Evolutionary conservation across 1,140 invertebrate species (phyloP).

Genomic region (Drosophila sucinea): DNA sequence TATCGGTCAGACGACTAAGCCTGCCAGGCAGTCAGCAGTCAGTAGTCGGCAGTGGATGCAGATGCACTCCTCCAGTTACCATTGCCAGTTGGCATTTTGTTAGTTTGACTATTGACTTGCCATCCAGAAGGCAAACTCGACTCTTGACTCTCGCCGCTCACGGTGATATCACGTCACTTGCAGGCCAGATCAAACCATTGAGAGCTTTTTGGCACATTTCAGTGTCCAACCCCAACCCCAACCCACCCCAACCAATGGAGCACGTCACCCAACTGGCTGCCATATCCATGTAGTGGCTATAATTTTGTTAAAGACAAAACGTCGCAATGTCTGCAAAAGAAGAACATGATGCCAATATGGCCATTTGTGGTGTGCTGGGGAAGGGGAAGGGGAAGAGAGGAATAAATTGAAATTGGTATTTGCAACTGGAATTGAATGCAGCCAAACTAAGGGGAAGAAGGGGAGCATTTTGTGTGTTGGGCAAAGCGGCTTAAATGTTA

Average conservation of each 20-base stretch:
- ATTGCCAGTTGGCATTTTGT: constrained; percentile 26
- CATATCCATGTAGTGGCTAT: constrained; percentile 62
- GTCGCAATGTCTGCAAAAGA: constrained; percentile 73
- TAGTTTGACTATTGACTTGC: constrained; percentile 77
- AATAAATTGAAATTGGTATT: constrained; percentile 59
- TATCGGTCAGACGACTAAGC: constrained; percentile 50
- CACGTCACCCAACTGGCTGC: constrained; percentile 16
- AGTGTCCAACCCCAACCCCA: constrained; percentile 27
- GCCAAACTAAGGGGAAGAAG: constrained; percentile 2
- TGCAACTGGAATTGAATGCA: constrained; percentile 20
- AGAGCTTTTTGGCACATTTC: constrained; percentile 73
- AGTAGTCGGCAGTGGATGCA: constrained; percentile 47
- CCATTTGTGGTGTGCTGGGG: constrained; percentile 44
- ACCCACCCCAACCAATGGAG: constrained; percentile 31
- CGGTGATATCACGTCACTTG: constrained; percentile 71
- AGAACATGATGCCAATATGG: constrained; percentile 68
- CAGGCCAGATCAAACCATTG: constrained; percentile 49
- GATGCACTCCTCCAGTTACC: not conserved
- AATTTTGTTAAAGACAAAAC: constrained; percentile 80
- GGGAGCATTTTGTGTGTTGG: constrained; percentile 12
- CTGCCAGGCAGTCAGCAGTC: constrained; percentile 58
- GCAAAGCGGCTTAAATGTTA: constrained; percentile 57
- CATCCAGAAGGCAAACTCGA: constrained; percentile 45
- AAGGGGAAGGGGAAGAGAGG: not conserved
- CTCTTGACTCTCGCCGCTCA: constrained; percentile 27